These are phyloP conservation scores for Montipora capitata DNA, from an alignment of 92 coral and sea anemone species.

Conservation along the genomic window DNA sequence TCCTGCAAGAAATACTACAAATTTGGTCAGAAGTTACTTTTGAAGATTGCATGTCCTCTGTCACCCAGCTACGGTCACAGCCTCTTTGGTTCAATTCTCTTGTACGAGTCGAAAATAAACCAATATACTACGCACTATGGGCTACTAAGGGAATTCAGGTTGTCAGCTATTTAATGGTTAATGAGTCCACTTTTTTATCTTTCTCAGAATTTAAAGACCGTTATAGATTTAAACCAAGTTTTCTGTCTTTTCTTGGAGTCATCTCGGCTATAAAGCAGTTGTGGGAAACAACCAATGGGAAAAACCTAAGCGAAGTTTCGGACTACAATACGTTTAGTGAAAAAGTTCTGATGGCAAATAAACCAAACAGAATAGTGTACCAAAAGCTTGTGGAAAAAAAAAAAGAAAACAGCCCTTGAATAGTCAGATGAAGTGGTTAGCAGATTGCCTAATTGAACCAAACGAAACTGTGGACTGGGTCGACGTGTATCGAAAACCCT, in stretches of 20 bases:
- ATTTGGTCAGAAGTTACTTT: neutral
- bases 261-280: neutral
- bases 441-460: neutral
- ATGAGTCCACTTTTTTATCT: neutral
- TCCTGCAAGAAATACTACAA: neutral
- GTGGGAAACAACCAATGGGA: neutral
- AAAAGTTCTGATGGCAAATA: neutral
- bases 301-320: neutral
- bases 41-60: neutral
- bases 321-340: neutral
- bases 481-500: neutral
- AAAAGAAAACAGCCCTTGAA: neutral
- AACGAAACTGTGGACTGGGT: neutral
- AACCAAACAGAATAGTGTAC: neutral
- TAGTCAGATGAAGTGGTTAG: neutral
- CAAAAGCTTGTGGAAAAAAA: neutral
- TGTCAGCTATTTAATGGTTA: neutral
- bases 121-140: neutral
- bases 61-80: neutral
- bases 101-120: constrained; percentile 12
- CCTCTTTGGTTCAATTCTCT: constrained; percentile 11
- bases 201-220: neutral
- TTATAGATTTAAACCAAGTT: neutral
- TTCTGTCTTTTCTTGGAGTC: neutral
- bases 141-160: neutral